Percentiles rank a stretch among this genome's conserved stretches.
phyloP scores from a whole-genome alignment of 2,888 invertebrate genomes.

The Lordiphosa andalusiaca region DNA sequence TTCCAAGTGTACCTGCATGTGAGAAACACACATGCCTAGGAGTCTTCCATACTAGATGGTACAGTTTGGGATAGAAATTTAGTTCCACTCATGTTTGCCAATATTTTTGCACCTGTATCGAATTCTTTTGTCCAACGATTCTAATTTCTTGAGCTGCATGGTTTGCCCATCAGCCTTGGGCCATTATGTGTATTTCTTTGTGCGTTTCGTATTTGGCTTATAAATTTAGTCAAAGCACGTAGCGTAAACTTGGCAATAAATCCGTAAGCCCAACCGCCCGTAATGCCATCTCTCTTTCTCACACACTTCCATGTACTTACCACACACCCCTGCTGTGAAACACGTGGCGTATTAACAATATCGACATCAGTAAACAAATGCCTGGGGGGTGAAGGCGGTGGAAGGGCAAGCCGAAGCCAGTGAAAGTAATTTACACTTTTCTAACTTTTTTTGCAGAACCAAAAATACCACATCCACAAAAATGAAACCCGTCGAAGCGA shows the following conservation, averaged over 20 bases:
- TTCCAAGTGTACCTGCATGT: no score
- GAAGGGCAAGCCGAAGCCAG: constrained; percentile 22
- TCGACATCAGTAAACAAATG: constrained; percentile 70
- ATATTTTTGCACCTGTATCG: neutral
- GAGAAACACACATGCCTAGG: no score
- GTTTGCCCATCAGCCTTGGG: constrained; percentile 31
- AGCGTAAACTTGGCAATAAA: constrained; percentile 75
- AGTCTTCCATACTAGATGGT: constrained; percentile 2
- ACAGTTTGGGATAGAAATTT: neutral
- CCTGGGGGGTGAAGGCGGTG: constrained; percentile 25
- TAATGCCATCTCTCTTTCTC: constrained; percentile 16
- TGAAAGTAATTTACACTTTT: constrained; percentile 70
- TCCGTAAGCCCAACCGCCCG: constrained; percentile 49
- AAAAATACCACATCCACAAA: constrained; percentile 25
- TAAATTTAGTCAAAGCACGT: constrained; percentile 80
- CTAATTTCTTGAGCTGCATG: constrained; percentile 42
- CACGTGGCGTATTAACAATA: constrained; percentile 71
- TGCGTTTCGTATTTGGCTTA: constrained; percentile 52
- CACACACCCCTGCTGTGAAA: constrained; percentile 35
- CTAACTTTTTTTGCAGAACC: constrained; percentile 25
- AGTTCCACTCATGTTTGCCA: neutral
- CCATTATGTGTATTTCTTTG: constrained; percentile 26
- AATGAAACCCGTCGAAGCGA: constrained; percentile 46
- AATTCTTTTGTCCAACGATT: constrained; percentile 7
- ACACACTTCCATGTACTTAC: constrained; percentile 7